Conservation (phyloP, 2,888 invertebrate species). For the Mesorhabditis sp. region DNA sequence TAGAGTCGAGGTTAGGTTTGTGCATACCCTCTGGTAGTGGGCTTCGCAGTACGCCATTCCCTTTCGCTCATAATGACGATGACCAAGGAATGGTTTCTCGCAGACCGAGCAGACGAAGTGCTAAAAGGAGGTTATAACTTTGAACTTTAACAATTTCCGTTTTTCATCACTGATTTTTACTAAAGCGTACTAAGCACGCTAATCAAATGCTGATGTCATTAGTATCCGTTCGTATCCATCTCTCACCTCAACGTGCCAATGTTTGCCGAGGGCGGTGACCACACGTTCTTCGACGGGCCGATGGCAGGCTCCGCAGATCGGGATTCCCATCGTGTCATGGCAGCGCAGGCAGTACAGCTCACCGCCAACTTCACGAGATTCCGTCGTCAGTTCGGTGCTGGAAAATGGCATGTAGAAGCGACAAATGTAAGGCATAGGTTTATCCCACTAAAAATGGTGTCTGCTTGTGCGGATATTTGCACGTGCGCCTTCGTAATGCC, state of each 20-base stretch:
- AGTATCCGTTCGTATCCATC: background rate
- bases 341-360: conserved; percentile 79
- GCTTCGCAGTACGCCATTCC: conserved; percentile 97
- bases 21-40: conserved; percentile 76
- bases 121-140: conserved; percentile 63
- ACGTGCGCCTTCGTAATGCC: no score
- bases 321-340: conserved; percentile 66
- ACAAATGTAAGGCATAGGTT: no score
- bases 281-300: conserved; percentile 97
- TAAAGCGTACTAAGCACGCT: background rate
- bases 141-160: background rate
- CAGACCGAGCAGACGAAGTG: conserved; percentile 99
- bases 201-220: background rate
- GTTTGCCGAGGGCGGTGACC: conserved; percentile 93
- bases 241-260: conserved; percentile 90
- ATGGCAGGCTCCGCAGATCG: conserved; percentile 98
- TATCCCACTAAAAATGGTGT: no score
- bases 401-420: conserved; percentile 9
- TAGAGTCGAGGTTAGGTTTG: conserved; percentile 4
- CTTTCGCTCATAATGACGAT: conserved; percentile 96
- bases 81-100: conserved; percentile 97
- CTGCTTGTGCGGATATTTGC: no score
- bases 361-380: conserved; percentile 83
- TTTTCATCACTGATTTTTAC: conserved; percentile 3
- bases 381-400: conserved; percentile 85